phyloP scores from a whole-genome alignment of 2,888 invertebrate genomes.

The Epistrophe grossulariae region DNA sequence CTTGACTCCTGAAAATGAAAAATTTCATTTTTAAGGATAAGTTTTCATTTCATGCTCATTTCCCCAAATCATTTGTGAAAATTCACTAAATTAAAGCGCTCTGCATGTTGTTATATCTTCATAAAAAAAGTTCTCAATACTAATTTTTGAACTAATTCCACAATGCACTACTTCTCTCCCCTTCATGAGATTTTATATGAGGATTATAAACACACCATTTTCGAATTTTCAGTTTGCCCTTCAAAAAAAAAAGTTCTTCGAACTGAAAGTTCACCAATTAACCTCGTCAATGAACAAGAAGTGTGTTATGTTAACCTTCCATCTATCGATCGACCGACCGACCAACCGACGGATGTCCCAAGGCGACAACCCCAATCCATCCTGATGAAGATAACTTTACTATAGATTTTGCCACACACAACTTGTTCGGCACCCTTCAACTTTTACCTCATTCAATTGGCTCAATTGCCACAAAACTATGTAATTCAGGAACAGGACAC shows the following conservation, averaged over 20 bases:
- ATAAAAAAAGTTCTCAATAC: too few relatives aligned
- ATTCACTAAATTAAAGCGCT: too few relatives aligned
- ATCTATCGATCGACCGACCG: constrained; percentile 9
- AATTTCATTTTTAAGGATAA: too few relatives aligned
- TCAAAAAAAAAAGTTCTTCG: constrained; percentile 60
- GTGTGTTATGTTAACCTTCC: constrained; percentile 55
- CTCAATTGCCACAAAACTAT: constrained; percentile 71
- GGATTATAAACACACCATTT: constrained; percentile 32
- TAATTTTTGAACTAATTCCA: too few relatives aligned
- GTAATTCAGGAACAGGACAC: constrained; percentile 56
- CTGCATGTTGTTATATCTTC: too few relatives aligned
- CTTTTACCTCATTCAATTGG: constrained; percentile 72
- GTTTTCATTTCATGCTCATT: too few relatives aligned
- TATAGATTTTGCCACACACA: constrained; percentile 52
- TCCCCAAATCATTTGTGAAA: too few relatives aligned
- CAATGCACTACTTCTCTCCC: background rate
- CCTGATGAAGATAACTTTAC: constrained; percentile 44
- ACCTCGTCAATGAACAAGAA: constrained; percentile 70
- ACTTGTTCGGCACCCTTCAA: constrained; percentile 53
- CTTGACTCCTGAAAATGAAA: too few relatives aligned
- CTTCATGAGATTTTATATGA: background rate
- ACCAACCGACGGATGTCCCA: constrained; percentile 14
- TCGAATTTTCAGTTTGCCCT: constrained; percentile 55
- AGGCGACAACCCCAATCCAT: constrained; percentile 40
- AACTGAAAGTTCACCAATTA: constrained; percentile 74